phyloP scores from a whole-genome alignment of 2,797 vertebrate species.

The Xenops minutus region DNA sequence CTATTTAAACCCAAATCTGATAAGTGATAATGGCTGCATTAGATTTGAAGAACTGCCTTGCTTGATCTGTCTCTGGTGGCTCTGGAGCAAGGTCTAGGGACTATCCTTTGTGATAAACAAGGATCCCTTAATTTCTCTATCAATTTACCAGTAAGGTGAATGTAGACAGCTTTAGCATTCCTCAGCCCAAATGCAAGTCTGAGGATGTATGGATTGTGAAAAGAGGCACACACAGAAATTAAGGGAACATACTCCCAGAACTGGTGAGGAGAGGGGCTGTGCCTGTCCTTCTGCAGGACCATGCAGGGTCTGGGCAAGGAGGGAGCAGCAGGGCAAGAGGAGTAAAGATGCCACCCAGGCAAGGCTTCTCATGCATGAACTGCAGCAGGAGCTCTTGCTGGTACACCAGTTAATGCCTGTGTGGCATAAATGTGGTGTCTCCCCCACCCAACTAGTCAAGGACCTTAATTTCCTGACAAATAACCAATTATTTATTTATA shows the following conservation, averaged over 20 bases:
- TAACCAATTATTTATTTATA: not conserved
- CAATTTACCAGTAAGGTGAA: not conserved
- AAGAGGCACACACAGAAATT: not conserved
- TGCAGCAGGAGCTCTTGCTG: not conserved
- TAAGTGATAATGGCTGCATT: not conserved
- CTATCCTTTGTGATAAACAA: not conserved
- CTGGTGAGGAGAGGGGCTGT: not conserved
- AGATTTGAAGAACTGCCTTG: not conserved
- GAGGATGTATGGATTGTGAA: not conserved
- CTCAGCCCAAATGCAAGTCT: not conserved
- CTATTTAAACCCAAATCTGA: not conserved
- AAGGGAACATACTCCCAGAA: not conserved
- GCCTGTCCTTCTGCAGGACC: not conserved
- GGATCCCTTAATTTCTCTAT: not conserved
- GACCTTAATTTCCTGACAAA: not conserved
- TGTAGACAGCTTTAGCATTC: not conserved
- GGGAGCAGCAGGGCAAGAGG: not conserved
- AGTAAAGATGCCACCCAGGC: not conserved
- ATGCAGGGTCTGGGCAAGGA: not conserved
- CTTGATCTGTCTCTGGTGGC: not conserved
- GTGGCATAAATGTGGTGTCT: too few relatives aligned
- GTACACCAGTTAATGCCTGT: fast-evolving
- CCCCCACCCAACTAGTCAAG: not conserved
- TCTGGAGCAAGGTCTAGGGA: not conserved
- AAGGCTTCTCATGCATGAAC: not conserved